Base-by-base conservation (phyloP, 2,797 vertebrate genomes). In the Diglossa cyanea region DNA sequence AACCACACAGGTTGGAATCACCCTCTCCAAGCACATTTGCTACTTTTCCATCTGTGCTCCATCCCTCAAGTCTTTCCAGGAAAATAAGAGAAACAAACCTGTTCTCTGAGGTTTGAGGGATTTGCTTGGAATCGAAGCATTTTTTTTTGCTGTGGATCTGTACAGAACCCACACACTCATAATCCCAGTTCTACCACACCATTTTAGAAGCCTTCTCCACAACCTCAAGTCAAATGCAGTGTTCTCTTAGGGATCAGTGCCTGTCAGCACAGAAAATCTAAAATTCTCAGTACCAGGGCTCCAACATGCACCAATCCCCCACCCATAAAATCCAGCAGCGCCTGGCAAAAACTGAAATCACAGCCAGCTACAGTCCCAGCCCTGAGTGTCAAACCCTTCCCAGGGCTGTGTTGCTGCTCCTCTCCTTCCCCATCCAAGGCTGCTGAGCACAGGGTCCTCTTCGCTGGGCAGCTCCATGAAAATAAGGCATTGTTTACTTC, bases 111-210 rank as follows among this genome's bases (percentile, higher is more conserved):
- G 21, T 23, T 79, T 11, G 13, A 77, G 42, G 26, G 42, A 55
- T 50, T 74, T 3, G 0, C 39, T 26, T 63, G 45, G 12, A 67
- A 71, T 5, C 1, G 0, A 80, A 77, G 37, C 6, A 0, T 13
- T 37, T 28, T 72, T n/a, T 35, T 88, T 51, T 48, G 7, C 61
- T 47, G 44, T 74, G 8, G 7, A 50, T 60, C 61, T 57, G 48
- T 35, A 61, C 12, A 26, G 63, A 62, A 55, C n/a, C 73, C 60
- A 57, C 37, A 26, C 24, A 2, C 40, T 17, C 55, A 58, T 6
- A 37, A 58, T 58, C 24, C 6, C 55, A 37, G 54, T 58, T 58
- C 16, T 9, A 58, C 13, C 17, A 58, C 13, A 37, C 33, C 26
- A 18, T 58, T 37, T 58, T 58, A 58, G 55, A 26, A 58, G 33